phyloP scores from a whole-genome alignment of 1,140 invertebrate species.

The Plodia interpunctella region DNA sequence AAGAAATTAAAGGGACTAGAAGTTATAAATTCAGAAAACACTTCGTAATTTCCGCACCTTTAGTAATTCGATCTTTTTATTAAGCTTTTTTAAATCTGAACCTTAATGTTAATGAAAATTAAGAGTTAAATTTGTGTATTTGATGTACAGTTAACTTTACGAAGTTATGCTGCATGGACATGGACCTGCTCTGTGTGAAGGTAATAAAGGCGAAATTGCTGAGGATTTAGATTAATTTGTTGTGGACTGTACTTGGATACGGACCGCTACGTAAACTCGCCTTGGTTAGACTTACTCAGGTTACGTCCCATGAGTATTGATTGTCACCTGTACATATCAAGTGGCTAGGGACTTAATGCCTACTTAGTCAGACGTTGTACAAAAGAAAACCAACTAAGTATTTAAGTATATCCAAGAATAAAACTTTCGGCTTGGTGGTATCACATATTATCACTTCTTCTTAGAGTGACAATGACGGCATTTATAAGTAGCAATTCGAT shows the following conservation, averaged over 20 bases:
- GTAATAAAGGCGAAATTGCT: no score
- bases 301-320: conserved; percentile 61
- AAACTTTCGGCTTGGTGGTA: neutral
- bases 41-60: neutral
- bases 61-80: neutral
- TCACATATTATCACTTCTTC: no score
- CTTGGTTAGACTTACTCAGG: conserved; percentile 30
- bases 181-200: no score
- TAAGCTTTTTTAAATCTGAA: neutral
- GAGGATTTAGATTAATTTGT: no score
- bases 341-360: conserved; percentile 23
- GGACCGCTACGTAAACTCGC: conserved; percentile 32
- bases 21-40: neutral
- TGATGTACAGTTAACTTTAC: neutral
- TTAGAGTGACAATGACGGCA: no score
- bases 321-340: conserved; percentile 41
- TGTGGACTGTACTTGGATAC: conserved; percentile 18
- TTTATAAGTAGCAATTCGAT: no score
- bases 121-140: neutral
- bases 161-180: no score
- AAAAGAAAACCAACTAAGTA: neutral
- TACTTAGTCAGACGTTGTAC: neutral
- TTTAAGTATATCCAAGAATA: neutral
- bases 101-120: neutral
- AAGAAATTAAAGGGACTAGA: no score